Conservation (phyloP, 2,888 invertebrate genomes). For the Metopia argyrocephala region DNA sequence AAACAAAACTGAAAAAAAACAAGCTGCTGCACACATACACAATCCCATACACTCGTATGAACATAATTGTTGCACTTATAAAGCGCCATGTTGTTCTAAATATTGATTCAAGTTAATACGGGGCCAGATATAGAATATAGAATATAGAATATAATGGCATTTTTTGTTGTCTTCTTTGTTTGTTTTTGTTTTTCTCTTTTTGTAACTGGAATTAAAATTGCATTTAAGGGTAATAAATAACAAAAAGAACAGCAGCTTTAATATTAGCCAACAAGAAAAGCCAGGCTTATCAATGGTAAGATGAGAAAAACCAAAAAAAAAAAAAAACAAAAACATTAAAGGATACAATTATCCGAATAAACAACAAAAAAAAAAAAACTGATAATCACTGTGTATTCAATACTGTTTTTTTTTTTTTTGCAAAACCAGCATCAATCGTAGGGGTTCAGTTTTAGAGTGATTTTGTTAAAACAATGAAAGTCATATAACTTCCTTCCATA, state of each 20-base stretch:
- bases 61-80: conserved; percentile 15
- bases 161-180: neutral
- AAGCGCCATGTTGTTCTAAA: conserved; percentile 60
- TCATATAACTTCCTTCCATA: too few species aligned
- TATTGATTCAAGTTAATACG: conserved; percentile 48
- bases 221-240: neutral
- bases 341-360: conserved; percentile 27
- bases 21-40: conserved; percentile 12
- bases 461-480: neutral
- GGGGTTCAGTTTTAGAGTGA: conserved; percentile 10
- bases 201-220: neutral
- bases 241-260: neutral
- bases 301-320: neutral
- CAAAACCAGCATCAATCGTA: neutral
- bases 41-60: neutral
- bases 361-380: conserved; percentile 32
- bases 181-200: neutral
- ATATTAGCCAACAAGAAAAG: neutral
- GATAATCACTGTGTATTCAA: conserved; percentile 36
- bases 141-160: too few species aligned
- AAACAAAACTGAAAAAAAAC: conserved; percentile 40
- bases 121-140: too few species aligned
- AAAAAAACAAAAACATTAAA: conserved; percentile 28
- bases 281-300: neutral
- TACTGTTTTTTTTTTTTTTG: neutral